Base-by-base conservation (phyloP, 2,797 vertebrate species). In the Gallinago solitaria region DNA sequence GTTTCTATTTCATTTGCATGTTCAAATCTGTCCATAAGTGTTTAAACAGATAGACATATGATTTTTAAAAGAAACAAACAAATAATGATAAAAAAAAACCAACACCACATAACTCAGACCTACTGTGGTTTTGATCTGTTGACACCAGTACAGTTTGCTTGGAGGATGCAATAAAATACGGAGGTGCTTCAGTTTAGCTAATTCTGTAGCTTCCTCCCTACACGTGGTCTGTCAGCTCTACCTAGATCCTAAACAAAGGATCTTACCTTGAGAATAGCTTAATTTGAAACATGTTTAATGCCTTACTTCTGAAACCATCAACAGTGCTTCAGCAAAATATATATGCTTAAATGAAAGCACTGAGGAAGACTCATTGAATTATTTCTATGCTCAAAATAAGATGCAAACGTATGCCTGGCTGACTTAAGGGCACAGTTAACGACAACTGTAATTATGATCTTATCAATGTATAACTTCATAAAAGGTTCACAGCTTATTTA, bases 371-470 rank as follows among this genome's bases (percentile, higher is more conserved):
- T n/a, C 54, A 24, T 9, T 2, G 12, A 73, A 64, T 81, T 84
- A 75, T 27, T 88, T 53, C 41, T 71, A 11, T 51, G 63, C 48
- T 78, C 24, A 47, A 86, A 93, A 65, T 56, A 9, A 73, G 76
- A 91, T 37, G 70, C 35, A 53, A 84, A 78, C 43, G 33, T 84
- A 53, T 20, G 68, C 41, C 78, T 90, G 60, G 60, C 25, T 90
- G 61, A 95, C 89, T 85, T 92, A 67, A 93, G 90, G 96, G 93
- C 74, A 93, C 83, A 80, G 51, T 80, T 91, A 93, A 91, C 19
- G 89, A 75, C 89, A 89, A 85, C 23, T 9, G 8, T 87, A 84
- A 93, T 94, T 77, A 89, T 19, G 88, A 95, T 89, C 41, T 89
- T 94, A 92, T 70, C 75, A 74, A 84, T 24, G 6, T 0, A 80